A percentile compares a stretch with the other conserved stretches of the same genome.
phyloP scores from a whole-genome alignment of 2,113 vertebrate genomes.

The Eonycteris spelaea region DNA sequence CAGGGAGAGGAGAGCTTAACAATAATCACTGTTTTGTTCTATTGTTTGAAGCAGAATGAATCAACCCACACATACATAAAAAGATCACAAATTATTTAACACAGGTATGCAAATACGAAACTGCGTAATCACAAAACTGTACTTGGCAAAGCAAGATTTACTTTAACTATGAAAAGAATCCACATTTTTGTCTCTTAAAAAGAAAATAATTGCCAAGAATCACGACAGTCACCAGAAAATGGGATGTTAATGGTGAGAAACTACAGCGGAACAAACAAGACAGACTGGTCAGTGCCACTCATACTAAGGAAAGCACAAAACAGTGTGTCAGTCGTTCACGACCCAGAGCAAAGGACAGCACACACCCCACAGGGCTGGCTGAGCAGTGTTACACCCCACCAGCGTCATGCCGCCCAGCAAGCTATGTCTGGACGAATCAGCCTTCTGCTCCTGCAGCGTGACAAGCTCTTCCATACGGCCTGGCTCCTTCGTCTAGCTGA shows the following conservation, averaged over 20 bases:
- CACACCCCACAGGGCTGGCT: too few relatives aligned
- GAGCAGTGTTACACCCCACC: rapidly evolving
- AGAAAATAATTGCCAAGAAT: conserved; percentile 16
- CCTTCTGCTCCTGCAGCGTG: background rate
- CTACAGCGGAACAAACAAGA: background rate
- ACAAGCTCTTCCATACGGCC: background rate
- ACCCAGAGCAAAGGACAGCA: background rate
- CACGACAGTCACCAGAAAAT: background rate
- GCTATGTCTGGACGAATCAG: background rate
- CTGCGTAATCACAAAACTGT: background rate
- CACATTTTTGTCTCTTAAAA: background rate
- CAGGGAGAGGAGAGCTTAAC: background rate
- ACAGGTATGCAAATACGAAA: conserved; percentile 18
- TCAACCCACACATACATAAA: background rate
- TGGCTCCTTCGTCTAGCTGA: background rate
- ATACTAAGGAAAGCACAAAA: background rate
- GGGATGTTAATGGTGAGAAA: background rate
- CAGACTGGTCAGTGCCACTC: background rate
- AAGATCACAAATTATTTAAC: conserved; percentile 42
- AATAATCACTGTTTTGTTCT: conserved; percentile 52
- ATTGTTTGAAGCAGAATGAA: conserved; percentile 56
- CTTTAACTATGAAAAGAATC: background rate
- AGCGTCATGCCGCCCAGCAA: background rate
- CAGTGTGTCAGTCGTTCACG: background rate
- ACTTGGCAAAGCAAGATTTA: conserved; percentile 20